Base-by-base conservation (phyloP, 2,797 vertebrate species). In the Tinamus major region DNA sequence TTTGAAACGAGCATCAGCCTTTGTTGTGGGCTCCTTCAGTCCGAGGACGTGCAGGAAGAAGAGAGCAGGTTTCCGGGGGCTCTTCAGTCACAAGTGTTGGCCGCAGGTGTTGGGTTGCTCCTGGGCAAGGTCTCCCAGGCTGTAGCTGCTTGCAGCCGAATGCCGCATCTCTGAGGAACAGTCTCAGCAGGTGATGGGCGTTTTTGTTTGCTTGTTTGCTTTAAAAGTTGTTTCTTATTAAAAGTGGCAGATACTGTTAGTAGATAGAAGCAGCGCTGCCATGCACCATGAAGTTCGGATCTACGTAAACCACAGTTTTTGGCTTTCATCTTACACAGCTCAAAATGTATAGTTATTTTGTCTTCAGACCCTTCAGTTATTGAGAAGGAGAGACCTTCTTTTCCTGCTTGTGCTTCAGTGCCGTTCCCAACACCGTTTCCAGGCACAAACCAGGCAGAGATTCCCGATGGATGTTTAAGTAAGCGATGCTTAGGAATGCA, bases 261-360 rank as follows among this genome's bases (percentile, higher is more conserved):
- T 56, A 75, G 79, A 90, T 83, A 64, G 27, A 67, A 82, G 44
- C 27, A 84, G 46, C 39, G 46, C 81, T 85, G 78, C 79, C 48
- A 48, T 84, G 49, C 62, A 74, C 92, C 0, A 0, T 58, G 53
- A 64, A 78, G 75, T 58, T 62, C 10, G 5, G 13, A 33, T 75
- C 69, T 33, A 81, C 69, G 80, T 70, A 93, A 92, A 42, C 70
- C 87, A 46, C 0, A 12, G 42, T 87, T 49, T 58, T 79, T 82
- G 76, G 55, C 69, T 91, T 97, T 96, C 85, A 79, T 89, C 95
- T 97, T 95, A 84, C 78, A 68, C 41, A 93, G 56, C 72, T 35
- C 62, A 94, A 95, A 88, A 77, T 87, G 88, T 85, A 24, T 78
- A 74, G 87, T 86, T 94, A 89, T 87, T 92, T 93, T 93, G 74